These are phyloP conservation scores for Propithecus deckenii DNA, from an alignment of 2,797 vertebrate species.

Conservation along the genomic window DNA sequence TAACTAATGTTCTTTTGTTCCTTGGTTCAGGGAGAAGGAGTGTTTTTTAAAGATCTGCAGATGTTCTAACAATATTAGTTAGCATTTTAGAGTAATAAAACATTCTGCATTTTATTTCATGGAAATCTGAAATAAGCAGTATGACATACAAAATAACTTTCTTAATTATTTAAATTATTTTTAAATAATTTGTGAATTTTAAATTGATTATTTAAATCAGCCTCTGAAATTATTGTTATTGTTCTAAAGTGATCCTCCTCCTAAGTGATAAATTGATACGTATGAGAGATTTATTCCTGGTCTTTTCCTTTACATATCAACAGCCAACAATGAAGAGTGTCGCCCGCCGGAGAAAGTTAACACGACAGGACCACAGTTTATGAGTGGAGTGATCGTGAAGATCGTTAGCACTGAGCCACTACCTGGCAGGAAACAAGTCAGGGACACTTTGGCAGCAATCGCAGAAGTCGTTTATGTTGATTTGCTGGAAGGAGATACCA, in stretches of 20 bases:
- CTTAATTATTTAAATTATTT: not conserved
- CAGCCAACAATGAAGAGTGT: conserved; percentile 69
- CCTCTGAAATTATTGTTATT: not conserved
- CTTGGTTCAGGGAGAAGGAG: not conserved
- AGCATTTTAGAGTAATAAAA: not conserved
- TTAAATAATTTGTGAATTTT: not conserved
- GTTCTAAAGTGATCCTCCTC: not conserved
- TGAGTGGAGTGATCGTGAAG: conserved; percentile 95
- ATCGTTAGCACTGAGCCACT: conserved; percentile 91
- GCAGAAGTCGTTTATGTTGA: conserved; percentile 94
- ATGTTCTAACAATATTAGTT: not conserved
- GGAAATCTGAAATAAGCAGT: not conserved
- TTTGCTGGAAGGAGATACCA: conserved; percentile 93
- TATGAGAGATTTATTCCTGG: not conserved
- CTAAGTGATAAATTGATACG: not conserved
- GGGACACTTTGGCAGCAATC: conserved; percentile 89
- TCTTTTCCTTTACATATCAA: conserved; percentile 53
- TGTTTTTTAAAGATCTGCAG: not conserved
- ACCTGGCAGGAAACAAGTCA: conserved; percentile 91
- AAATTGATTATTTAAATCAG: not conserved
- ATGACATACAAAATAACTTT: not conserved
- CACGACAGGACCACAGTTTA: conserved; percentile 91
- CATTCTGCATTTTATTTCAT: not conserved
- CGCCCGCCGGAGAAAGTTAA: conserved; percentile 82
- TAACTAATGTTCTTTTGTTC: not conserved